Percentiles rank a stretch among this genome's conserved stretches.
phyloP scores from a whole-genome alignment of 2,797 vertebrate genomes.

The Oophaga sylvatica region DNA sequence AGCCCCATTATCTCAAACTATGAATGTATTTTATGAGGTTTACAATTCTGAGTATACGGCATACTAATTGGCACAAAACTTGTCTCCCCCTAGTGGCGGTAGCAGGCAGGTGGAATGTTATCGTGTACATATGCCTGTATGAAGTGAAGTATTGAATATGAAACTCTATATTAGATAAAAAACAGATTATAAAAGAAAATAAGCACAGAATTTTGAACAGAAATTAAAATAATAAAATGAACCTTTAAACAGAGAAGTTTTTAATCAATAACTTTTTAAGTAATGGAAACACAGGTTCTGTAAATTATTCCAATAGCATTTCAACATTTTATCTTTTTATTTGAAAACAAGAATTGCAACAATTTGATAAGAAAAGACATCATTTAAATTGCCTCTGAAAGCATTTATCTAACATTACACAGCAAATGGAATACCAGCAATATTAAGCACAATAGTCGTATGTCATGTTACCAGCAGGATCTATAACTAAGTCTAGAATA shows the following conservation, averaged over 20 bases:
- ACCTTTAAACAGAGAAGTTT: neutral
- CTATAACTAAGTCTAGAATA: slow-evolving; percentile 5
- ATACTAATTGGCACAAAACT: neutral
- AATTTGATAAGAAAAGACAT: slow-evolving; percentile 17
- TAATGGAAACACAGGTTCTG: neutral
- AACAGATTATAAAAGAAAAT: neutral
- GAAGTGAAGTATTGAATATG: neutral
- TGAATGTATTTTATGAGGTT: no score
- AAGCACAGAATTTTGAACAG: neutral
- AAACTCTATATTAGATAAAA: neutral
- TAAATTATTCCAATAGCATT: neutral
- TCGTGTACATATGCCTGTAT: neutral
- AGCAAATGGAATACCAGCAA: neutral
- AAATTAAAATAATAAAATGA: neutral
- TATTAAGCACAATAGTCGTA: neutral
- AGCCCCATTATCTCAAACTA: no score
- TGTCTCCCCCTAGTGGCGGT: neutral
- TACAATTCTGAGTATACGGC: no score
- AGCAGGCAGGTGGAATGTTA: neutral
- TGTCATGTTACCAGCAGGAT: slow-evolving; percentile 7
- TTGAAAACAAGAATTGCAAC: slow-evolving; percentile 22
- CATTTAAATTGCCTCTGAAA: slow-evolving; percentile 10
- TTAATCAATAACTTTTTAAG: neutral
- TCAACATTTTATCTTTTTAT: slow-evolving; percentile 24
- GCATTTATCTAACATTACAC: slow-evolving; percentile 24